phyloP scores from a whole-genome alignment of 1,140 invertebrate genomes.

The Sarcophaga bullata region DNA sequence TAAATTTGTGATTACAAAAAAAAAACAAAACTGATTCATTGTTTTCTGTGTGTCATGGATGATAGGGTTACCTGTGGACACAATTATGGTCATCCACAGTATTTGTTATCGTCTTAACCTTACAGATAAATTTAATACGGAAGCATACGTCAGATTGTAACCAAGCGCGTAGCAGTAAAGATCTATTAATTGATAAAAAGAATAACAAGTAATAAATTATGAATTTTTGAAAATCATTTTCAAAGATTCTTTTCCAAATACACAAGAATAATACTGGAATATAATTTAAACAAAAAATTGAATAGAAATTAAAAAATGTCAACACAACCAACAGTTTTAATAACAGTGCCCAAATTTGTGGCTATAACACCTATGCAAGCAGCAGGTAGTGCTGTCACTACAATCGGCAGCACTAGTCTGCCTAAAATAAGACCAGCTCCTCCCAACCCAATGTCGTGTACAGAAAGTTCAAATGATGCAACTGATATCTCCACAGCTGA shows the following conservation, averaged over 20 bases:
- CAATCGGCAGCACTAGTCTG: constrained; percentile 55
- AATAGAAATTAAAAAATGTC: constrained; percentile 32
- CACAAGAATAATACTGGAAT: constrained; percentile 27
- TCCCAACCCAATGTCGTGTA: constrained; percentile 65
- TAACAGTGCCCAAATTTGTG: constrained; percentile 67
- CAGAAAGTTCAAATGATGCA: constrained; percentile 36
- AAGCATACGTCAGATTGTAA: constrained; percentile 24
- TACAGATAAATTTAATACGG: background rate
- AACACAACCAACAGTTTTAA: constrained; percentile 44
- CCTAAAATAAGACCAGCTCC: constrained; percentile 68
- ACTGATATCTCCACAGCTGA: constrained; percentile 44
- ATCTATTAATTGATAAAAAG: background rate
- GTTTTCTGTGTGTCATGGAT: background rate
- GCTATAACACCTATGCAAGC: constrained; percentile 58
- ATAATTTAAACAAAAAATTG: background rate
- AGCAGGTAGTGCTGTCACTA: constrained; percentile 45
- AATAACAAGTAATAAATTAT: constrained; percentile 9
- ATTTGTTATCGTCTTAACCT: background rate
- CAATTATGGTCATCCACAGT: background rate
- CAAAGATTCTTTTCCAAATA: background rate
- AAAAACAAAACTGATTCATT: background rate
- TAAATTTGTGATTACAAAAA: background rate
- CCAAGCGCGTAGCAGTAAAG: background rate
- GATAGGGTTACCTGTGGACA: background rate
- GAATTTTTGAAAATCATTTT: constrained; percentile 30